Conservation (phyloP, 2,888 invertebrate species). For the Hemithea aestivaria region DNA sequence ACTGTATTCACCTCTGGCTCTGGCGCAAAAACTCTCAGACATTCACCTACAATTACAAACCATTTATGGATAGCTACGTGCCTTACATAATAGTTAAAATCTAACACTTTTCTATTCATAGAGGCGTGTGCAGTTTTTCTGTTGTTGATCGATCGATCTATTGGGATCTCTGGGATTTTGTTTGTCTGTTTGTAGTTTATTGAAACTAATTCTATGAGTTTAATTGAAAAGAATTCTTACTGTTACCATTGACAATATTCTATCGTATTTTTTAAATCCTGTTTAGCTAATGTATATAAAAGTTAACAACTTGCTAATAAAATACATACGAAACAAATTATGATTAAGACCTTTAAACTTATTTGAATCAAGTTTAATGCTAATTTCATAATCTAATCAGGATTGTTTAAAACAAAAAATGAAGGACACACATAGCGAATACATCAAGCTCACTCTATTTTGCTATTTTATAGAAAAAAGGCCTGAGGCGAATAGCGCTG, state of each 20-base stretch:
- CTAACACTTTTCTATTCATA: conserved; percentile 51
- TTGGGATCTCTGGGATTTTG: too few relatives aligned
- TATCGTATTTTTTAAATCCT: too few relatives aligned
- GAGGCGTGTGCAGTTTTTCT: conserved; percentile 31
- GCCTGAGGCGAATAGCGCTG: conserved; percentile 63
- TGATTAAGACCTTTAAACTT: too few relatives aligned
- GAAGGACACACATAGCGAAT: conserved; percentile 18
- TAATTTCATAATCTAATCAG: too few relatives aligned
- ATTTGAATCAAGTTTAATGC: too few relatives aligned
- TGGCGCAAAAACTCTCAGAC: conserved; percentile 55
- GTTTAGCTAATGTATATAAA: too few relatives aligned
- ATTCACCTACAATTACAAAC: conserved; percentile 70
- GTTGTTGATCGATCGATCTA: conserved; percentile 19
- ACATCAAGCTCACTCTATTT: conserved; percentile 38
- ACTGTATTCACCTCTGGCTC: conserved; percentile 53
- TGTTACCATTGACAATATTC: too few relatives aligned
- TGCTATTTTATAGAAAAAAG: conserved; percentile 62
- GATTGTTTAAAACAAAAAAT: conserved; percentile 5
- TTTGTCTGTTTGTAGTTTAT: too few relatives aligned
- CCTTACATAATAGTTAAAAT: conserved; percentile 62
- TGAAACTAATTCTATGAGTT: not conserved
- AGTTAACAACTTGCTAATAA: too few relatives aligned
- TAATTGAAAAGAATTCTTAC: too few relatives aligned
- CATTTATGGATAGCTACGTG: conserved; percentile 68
- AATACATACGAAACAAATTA: too few relatives aligned